Conservation (phyloP, 2,113 vertebrate genomes). For the Reinhardtius hippoglossoides region DNA sequence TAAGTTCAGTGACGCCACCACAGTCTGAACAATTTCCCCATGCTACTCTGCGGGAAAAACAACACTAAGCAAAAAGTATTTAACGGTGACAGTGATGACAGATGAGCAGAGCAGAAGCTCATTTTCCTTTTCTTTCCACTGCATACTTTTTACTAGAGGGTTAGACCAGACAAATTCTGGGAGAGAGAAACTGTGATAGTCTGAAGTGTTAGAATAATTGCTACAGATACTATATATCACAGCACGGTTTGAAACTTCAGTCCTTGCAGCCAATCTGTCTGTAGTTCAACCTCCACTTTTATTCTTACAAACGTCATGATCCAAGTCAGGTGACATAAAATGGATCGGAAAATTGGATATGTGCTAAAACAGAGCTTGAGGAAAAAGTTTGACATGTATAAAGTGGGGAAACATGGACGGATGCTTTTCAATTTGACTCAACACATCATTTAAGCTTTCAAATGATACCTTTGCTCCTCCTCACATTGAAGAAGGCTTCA, state of each 20-base stretch:
- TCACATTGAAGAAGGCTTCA: background rate
- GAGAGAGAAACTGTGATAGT: background rate
- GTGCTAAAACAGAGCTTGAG: background rate
- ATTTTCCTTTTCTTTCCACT: background rate
- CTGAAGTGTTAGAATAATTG: background rate
- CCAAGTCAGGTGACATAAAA: background rate
- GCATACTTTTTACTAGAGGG: conserved; percentile 8
- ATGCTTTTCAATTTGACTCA: background rate
- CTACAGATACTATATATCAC: background rate
- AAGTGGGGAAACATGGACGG: background rate
- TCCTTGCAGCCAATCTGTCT: background rate
- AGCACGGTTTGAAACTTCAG: background rate
- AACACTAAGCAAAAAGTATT: conserved; percentile 34
- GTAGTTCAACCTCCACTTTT: background rate
- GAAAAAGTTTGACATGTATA: too few species aligned
- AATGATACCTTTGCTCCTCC: background rate
- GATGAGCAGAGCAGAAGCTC: conserved; percentile 2
- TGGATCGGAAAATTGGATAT: background rate
- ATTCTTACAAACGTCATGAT: background rate
- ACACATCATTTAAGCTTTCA: too few species aligned
- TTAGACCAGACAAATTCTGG: conserved; percentile 1
- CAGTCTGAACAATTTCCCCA: background rate
- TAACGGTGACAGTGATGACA: conserved; percentile 35
- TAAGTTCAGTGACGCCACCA: conserved; percentile 21
- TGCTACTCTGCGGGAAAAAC: conserved; percentile 13